Conservation (phyloP, 30 jellyfish, hydroid and myxozoan species). For the Aurelia coerulea region DNA sequence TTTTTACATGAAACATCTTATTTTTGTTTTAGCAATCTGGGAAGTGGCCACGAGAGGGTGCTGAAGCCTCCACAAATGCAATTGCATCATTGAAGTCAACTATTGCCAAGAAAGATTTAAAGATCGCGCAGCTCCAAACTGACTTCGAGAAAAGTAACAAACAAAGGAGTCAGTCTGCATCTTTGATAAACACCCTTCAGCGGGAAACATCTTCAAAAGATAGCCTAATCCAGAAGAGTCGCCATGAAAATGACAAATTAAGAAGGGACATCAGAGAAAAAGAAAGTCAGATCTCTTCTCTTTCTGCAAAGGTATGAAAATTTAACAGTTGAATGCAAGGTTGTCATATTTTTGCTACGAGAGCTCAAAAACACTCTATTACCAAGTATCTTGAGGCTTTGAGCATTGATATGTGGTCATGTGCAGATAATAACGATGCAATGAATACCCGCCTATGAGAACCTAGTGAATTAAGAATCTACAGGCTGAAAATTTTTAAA, state of each 20-base stretch:
- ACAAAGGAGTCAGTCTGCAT: conserved; percentile 70
- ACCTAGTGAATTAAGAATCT: too few species aligned
- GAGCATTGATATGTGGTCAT: too few species aligned
- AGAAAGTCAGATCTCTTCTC: conserved; percentile 70
- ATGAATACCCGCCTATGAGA: too few species aligned
- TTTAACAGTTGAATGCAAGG: background rate
- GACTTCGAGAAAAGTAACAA: conserved; percentile 68
- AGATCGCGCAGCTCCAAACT: conserved; percentile 69
- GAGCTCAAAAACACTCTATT: too few species aligned
- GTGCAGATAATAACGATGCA: too few species aligned
- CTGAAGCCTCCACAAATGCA: conserved; percentile 62
- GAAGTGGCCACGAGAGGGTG: conserved; percentile 29
- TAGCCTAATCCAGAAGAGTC: conserved; percentile 45
- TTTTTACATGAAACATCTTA: too few species aligned
- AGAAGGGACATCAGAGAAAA: conserved; percentile 72
- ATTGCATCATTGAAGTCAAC: conserved; percentile 74
- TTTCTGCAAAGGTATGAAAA: conserved; percentile 71
- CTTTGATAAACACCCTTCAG: conserved; percentile 69
- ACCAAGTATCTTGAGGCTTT: too few species aligned
- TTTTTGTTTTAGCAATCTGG: conserved; percentile 20
- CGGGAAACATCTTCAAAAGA: conserved; percentile 84
- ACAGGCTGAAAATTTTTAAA: too few species aligned
- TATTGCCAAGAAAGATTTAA: conserved; percentile 68
- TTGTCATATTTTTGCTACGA: too few species aligned
- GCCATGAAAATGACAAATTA: conserved; percentile 59